phyloP scores from a whole-genome alignment of 23 tunicate species.

The Styela clava region DNA sequence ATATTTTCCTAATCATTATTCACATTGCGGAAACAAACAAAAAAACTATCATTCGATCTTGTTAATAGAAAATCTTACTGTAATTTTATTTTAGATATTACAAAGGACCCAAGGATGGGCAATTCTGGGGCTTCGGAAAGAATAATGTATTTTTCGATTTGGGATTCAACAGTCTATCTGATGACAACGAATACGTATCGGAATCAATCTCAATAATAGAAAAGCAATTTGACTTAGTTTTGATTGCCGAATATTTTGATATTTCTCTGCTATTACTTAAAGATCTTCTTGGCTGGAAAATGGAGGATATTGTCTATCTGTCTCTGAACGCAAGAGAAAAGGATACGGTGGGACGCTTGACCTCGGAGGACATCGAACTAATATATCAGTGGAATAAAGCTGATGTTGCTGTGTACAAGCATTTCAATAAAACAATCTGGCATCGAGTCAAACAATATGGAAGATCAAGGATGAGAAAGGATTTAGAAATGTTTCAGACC shows the following conservation, averaged over 20 bases:
- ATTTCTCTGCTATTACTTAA: slow-evolving; percentile 48
- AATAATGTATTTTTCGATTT: slow-evolving; percentile 60
- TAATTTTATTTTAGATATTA: slow-evolving; percentile 37
- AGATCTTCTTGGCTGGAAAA: slow-evolving; percentile 44
- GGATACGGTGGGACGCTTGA: not conserved
- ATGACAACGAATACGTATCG: slow-evolving; percentile 39
- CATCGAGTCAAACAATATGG: slow-evolving; percentile 52
- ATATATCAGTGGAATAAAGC: slow-evolving; percentile 61
- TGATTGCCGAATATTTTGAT: slow-evolving; percentile 82
- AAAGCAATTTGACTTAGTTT: slow-evolving; percentile 40
- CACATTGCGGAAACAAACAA: no score
- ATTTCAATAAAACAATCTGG: slow-evolving; percentile 74
- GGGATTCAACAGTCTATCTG: slow-evolving; percentile 45
- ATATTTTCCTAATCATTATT: not conserved
- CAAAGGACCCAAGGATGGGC: slow-evolving; percentile 33
- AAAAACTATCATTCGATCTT: no score
- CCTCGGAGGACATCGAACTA: not conserved
- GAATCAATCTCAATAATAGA: slow-evolving; percentile 35
- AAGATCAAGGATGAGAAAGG: slow-evolving; percentile 36
- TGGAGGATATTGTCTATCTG: slow-evolving; percentile 43
- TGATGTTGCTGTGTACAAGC: slow-evolving; percentile 36
- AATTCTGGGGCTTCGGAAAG: slow-evolving; percentile 70
- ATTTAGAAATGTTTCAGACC: slow-evolving; percentile 24
- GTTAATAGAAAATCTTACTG: not conserved
- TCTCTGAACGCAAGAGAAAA: slow-evolving; percentile 35